phyloP scores from a whole-genome alignment of 2,888 invertebrate genomes.

The Eristalinus sepulchralis region DNA sequence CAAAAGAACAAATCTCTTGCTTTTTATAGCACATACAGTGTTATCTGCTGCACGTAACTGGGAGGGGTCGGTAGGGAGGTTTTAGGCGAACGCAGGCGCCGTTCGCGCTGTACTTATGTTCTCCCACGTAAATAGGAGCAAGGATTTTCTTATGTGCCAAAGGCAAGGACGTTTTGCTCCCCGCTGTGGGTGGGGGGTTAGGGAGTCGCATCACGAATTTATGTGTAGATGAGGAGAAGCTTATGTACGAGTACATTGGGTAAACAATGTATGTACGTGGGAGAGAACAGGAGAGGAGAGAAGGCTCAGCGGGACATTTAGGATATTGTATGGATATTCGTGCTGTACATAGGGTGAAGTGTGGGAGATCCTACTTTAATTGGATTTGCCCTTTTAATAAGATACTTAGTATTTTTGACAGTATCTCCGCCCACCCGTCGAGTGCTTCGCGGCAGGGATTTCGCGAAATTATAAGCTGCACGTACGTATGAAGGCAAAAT shows the following conservation, averaged over 20 bases:
- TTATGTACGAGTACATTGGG: neutral
- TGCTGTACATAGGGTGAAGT: slow-evolving; percentile 39
- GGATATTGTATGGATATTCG: slow-evolving; percentile 55
- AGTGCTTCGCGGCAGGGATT: neutral
- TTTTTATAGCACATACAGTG: slow-evolving; percentile 20
- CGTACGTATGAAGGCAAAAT: neutral
- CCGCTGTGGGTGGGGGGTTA: slow-evolving; percentile 13
- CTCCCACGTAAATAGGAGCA: slow-evolving; percentile 32
- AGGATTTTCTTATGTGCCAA: slow-evolving; percentile 66
- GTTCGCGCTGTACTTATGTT: slow-evolving; percentile 7
- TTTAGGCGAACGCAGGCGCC: slow-evolving; percentile 67
- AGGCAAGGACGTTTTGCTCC: slow-evolving; percentile 61
- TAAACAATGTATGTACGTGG: neutral
- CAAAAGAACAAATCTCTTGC: slow-evolving; percentile 43
- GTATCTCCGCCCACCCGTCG: slow-evolving; percentile 47
- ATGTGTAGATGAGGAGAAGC: neutral
- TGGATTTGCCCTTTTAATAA: slow-evolving; percentile 53
- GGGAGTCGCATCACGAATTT: slow-evolving; percentile 40
- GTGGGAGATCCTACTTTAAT: slow-evolving; percentile 60
- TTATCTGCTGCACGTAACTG: slow-evolving; percentile 5
- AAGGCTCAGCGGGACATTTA: slow-evolving; percentile 37
- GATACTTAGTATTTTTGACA: slow-evolving; percentile 10
- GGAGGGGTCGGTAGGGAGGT: slow-evolving; percentile 51
- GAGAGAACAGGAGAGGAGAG: neutral
- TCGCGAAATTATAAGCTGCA: neutral